Conservation (phyloP, 2,888 invertebrate species). For the Octodonta nipae region DNA sequence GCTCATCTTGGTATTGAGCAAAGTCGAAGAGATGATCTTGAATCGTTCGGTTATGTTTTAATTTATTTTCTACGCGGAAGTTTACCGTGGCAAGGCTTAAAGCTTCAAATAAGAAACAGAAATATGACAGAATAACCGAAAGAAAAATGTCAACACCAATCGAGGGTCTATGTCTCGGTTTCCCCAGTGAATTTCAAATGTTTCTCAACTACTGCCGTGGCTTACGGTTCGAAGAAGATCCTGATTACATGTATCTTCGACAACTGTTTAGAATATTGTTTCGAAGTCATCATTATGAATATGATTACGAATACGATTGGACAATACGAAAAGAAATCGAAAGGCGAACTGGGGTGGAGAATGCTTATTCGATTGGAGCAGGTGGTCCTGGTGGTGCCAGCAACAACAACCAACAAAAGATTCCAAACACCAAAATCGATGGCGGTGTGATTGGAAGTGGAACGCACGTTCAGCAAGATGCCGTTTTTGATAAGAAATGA, state of each 20-base stretch:
- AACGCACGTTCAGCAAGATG: too few relatives aligned
- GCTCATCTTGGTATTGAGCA: too few relatives aligned
- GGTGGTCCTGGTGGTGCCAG: too few relatives aligned
- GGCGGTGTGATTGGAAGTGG: too few relatives aligned
- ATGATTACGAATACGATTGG: constrained; percentile 99
- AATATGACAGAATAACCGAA: constrained; percentile 98
- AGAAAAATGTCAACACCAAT: constrained; percentile 99
- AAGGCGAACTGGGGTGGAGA: too few relatives aligned
- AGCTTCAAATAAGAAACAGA: constrained; percentile 96
- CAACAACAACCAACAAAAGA: too few relatives aligned
- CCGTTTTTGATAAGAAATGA: too few relatives aligned
- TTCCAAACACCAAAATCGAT: too few relatives aligned
- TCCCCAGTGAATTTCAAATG: constrained; percentile 98
- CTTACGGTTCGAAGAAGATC: constrained; percentile 92
- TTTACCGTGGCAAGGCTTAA: constrained; percentile 93
- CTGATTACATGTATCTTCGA: constrained; percentile 99
- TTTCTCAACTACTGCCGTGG: constrained; percentile 99
- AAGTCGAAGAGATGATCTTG: too few relatives aligned
- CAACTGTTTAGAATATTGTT: constrained; percentile 97
- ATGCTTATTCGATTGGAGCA: too few relatives aligned
- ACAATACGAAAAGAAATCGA: too few relatives aligned
- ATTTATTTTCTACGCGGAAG: constrained; percentile 97
- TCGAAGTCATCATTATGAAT: constrained; percentile 97
- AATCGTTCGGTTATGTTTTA: too few relatives aligned
- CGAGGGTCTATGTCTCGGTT: constrained; percentile 92